These are phyloP conservation scores for Stenichneumon culpator DNA, from an alignment of 2,888 invertebrate genomes.

Conservation along the genomic window DNA sequence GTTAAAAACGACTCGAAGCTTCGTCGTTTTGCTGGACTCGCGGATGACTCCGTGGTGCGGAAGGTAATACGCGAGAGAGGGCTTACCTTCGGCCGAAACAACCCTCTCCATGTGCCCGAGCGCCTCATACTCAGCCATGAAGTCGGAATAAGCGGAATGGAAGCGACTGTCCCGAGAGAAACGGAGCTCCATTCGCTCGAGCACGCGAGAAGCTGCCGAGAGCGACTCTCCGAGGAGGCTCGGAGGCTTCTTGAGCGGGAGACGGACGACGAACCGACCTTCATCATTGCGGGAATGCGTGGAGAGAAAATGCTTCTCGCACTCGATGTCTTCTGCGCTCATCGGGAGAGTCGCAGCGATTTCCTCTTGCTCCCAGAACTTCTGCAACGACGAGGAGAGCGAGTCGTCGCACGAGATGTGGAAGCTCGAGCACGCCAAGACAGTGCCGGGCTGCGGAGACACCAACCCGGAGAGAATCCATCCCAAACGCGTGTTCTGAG, in stretches of 20 bases:
- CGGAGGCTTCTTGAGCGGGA: not conserved
- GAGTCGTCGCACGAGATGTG: too few species aligned
- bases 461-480: too few species aligned
- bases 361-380: not conserved
- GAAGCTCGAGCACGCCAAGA: too few species aligned
- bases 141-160: not conserved
- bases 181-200: not conserved
- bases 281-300: not conserved
- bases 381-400: not conserved
- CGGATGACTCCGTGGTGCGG: too few species aligned
- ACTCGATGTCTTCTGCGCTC: not conserved
- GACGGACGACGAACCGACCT: not conserved
- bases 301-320: not conserved
- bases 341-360: not conserved
- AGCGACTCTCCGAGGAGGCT: not conserved
- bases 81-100: too few species aligned
- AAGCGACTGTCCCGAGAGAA: too few species aligned
- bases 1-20: constrained; percentile 69
- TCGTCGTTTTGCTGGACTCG: too few species aligned
- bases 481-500: too few species aligned
- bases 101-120: not conserved
- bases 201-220: not conserved
- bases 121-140: not conserved
- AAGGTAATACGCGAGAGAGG: too few species aligned
- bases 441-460: too few species aligned